Evolutionary conservation across 2,113 vertebrate species (phyloP), one percentile per base, ranked within the genome.

Genomic region (Morphnarchus princeps): DNA sequence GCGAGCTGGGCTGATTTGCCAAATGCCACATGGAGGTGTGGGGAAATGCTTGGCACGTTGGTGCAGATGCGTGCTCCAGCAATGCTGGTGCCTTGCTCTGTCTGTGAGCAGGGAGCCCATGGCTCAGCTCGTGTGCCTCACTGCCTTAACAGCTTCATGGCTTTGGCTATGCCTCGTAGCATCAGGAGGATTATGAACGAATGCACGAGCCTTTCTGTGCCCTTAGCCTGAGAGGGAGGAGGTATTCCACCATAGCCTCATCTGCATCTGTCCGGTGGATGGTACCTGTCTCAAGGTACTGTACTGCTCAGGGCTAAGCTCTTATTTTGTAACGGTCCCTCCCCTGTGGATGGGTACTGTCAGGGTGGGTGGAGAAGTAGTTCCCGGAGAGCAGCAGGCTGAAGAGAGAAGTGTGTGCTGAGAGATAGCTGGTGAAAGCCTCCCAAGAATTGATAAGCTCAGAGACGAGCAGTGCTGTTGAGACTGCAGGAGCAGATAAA

Each of bases 401-500:
- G 38, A 21, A 16, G 58, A 3, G 65, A 42, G 38, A 10, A 32
- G 59, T 4, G 11, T 87, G 93, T 28, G 69, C 80, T 49, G 10
- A 16, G 63, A 81, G 95, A 96, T 95, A 96, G 70, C 47, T 31
- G 83, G 16, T 14, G 89, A 21, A 11, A 47, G 65, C 24, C 42
- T 40, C 20, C 65, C 8, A 1, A 7, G 34, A 47, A 3, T 28
- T 12, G 94, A 95, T 96, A 93, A 92, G 31, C 62, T 55, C 59
- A 13, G 47, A 58, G 42, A 54, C 0, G 20, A 78, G 80, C 69
- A 24, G 21, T 6, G 32, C 80, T 36, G 86, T 62, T 58, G 50
- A 3, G 57, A 18, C 89, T 96, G 94, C 57, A 25, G 32, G 15
- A 63, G 21, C 1, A 4, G 93, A 97, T 97, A 97, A 94, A 62